Evolutionary conservation across 2,113 vertebrate genomes (phyloP).

Genomic region (Nannobrachium achirus): DNA sequence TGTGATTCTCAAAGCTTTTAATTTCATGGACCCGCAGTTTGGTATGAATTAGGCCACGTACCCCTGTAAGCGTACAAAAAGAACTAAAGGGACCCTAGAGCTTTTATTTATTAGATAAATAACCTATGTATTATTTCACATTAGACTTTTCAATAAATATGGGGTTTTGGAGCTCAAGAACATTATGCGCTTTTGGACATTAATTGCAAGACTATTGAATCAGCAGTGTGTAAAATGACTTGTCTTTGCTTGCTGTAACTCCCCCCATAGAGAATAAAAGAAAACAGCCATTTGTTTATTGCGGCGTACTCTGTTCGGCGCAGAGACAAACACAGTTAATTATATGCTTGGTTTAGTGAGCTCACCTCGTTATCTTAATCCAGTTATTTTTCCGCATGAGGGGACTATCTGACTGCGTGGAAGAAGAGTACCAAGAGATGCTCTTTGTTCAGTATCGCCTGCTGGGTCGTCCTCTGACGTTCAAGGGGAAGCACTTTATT

Average conservation of each 20-base stretch:
- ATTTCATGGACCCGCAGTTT: no score
- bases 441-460: slow-evolving; percentile 36
- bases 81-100: no score
- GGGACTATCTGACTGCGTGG: slow-evolving; percentile 1
- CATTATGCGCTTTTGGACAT: neutral
- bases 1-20: no score
- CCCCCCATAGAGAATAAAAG: neutral
- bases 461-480: slow-evolving; percentile 22
- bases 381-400: slow-evolving; percentile 1
- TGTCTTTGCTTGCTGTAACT: neutral
- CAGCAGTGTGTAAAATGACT: slow-evolving; percentile 8
- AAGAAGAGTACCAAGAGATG: neutral
- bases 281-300: slow-evolving; percentile 25
- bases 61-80: no score
- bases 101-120: no score
- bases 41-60: no score
- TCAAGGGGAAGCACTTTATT: slow-evolving; percentile 52
- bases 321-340: slow-evolving; percentile 35
- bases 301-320: slow-evolving; percentile 4
- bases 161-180: neutral
- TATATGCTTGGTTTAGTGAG: slow-evolving; percentile 31
- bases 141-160: neutral
- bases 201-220: slow-evolving; percentile 6
- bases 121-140: no score
- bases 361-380: slow-evolving; percentile 11